Evolutionary conservation across 2,888 invertebrate species (phyloP), one percentile per base, ranked within the genome.

Genomic region (Calameuta filiformis): DNA sequence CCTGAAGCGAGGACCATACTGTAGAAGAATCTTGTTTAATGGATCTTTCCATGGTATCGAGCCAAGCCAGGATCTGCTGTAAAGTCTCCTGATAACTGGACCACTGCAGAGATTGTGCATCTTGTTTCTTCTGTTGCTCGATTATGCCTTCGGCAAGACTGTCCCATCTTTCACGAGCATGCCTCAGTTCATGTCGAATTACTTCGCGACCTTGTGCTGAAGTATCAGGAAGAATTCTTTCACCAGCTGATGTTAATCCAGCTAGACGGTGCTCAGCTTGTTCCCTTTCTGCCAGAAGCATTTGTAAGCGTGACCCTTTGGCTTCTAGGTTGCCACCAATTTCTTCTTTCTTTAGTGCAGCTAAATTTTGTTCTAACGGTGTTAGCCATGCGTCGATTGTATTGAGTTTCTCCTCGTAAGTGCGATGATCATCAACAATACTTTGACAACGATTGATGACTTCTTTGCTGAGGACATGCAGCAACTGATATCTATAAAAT

Each of bases 221-320:
- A 3, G 98, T 99, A 91, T 98, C 97, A 0, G 98, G 97, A 81
- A 98, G 94, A n/a, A 98, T 94, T 90, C 96, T 95, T 88, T 99
- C 98, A 3, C 97, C 97, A 0, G 96, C 94, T 4, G 95, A 93
- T 23, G 96, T 95, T 31, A 98, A 92, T 69, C 95, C 94, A 77
- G 94, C 94, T 56, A 98, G 93, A 85, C 96, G 95, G 85, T 95
- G 95, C 85, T 96, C 96, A 1, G 97, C 97, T 88, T 97, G 96
- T 84, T 98, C 97, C 83, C 95, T 94, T 89, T 98, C 98, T 12
- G 96, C 93, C 75, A 96, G 90, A 76, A 97, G 92, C 2, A 95
- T 93, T 92, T 96, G 96, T 30, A 97, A 91, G 82, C 95, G 94
- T 80, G 94, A 95, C 0, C 94, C 93, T 82, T 94, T 95, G 40